phyloP scores from a whole-genome alignment of 2,797 vertebrate species.

The Oreortyx pictus region DNA sequence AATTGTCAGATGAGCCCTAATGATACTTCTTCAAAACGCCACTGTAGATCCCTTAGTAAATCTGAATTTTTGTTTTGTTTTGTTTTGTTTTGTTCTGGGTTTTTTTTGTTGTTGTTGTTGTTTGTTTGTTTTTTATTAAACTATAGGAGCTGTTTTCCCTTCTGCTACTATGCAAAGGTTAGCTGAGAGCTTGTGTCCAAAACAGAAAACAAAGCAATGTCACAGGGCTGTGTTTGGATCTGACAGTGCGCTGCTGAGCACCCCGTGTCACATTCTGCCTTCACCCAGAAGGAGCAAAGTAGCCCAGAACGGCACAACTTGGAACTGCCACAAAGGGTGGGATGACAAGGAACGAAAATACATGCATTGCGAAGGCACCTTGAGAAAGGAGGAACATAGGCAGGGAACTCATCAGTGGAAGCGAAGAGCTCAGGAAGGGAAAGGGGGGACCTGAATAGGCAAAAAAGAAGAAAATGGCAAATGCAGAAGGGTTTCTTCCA shows the following conservation, averaged over 20 bases:
- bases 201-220: neutral
- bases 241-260: neutral
- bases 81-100: too few relatives aligned
- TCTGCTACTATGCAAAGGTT: neutral
- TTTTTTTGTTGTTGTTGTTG: too few relatives aligned
- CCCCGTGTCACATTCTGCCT: accelerated
- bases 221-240: accelerated
- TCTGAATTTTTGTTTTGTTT: too few relatives aligned
- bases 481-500: neutral
- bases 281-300: neutral
- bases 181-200: neutral
- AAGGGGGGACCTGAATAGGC: neutral
- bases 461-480: neutral
- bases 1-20: neutral
- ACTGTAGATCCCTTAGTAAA: neutral
- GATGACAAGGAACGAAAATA: neutral
- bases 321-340: neutral
- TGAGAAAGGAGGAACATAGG: neutral
- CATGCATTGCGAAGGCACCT: neutral
- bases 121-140: neutral
- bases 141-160: neutral
- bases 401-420: neutral
- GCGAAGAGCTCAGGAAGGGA: neutral
- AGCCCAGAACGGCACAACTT: neutral
- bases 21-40: neutral